Conservation (phyloP, 2,113 vertebrate genomes). For the Lepus timidus region DNA sequence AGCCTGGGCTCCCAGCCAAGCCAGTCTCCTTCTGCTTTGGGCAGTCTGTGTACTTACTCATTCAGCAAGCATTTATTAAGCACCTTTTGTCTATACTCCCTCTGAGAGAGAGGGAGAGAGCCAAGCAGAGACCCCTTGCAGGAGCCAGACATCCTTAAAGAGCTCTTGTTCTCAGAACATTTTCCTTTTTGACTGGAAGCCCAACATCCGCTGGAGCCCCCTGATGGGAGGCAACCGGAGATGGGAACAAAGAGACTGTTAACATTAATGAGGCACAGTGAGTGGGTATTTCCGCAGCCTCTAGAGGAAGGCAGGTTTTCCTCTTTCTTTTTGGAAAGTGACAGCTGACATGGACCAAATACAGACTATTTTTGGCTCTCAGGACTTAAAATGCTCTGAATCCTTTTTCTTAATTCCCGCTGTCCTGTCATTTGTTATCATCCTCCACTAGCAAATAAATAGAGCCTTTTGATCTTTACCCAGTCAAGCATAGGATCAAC, state of each 20-base stretch:
- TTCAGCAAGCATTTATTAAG: slow-evolving; percentile 64
- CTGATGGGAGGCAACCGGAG: slow-evolving; percentile 63
- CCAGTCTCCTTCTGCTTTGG: slow-evolving; percentile 27
- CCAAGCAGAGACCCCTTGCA: slow-evolving; percentile 30
- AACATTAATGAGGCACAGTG: slow-evolving; percentile 64
- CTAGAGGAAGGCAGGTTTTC: slow-evolving; percentile 72
- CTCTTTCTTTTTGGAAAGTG: slow-evolving; percentile 76
- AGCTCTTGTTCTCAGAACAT: slow-evolving; percentile 70
- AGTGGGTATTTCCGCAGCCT: slow-evolving; percentile 61
- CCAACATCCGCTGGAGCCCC: slow-evolving; percentile 70
- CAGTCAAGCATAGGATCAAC: slow-evolving; percentile 55
- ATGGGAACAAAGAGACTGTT: slow-evolving; percentile 78
- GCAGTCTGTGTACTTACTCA: slow-evolving; percentile 42
- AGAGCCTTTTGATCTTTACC: slow-evolving; percentile 73
- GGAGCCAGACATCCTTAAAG: slow-evolving; percentile 60
- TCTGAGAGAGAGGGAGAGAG: background rate
- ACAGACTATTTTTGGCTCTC: slow-evolving; percentile 74
- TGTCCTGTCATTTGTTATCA: slow-evolving; percentile 66
- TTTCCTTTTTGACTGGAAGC: slow-evolving; percentile 73
- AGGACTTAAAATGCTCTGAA: slow-evolving; percentile 67
- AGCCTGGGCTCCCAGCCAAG: slow-evolving; percentile 68
- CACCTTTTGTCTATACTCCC: slow-evolving; percentile 67
- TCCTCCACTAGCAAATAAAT: slow-evolving; percentile 64
- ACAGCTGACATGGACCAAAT: slow-evolving; percentile 70
- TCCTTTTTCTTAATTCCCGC: slow-evolving; percentile 62